Evolutionary conservation across 2,888 invertebrate species (phyloP), one percentile per base, ranked within the genome.

Genomic region (Philhelius pedissequus): DNA sequence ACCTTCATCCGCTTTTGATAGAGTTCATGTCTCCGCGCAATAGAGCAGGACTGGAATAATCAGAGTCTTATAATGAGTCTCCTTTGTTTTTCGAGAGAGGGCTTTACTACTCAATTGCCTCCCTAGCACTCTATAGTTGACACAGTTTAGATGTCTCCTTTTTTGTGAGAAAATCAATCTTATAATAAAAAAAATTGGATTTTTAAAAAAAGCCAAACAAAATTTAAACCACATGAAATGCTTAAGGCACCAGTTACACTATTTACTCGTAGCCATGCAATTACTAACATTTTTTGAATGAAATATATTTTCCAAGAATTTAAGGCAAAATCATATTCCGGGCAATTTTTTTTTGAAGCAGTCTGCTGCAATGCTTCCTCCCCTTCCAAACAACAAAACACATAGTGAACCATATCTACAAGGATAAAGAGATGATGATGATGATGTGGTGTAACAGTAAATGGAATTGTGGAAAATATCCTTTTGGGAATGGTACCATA

Each of bases 381-480:
- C 35, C 56, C 32, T 20, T 20, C 13, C n/a, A 13, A 32, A 20
- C 6, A 32, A 20, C 6, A 56, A 11, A 56, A 56, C 56, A 11
- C 13, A 35, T 13, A 56, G 18, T 15, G 54, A 32, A 22, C 35
- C 13, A 9, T 58, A n/a, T 13, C 52, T 13, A 22, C 5, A n/a
- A 40, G 70, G 62, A 54, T 62, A 78, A 40, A 35, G 35, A 56
- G 62, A 69, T 79, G 79, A 75, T 64, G 75, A 79, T 60, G 38
- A 25, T 60, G 40, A 60, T 62, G 79, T 74, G 74, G 74, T 38
- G 50, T 58, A 76, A 71, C 50, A 70, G 35, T 58, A 71, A 76
- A 71, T 50, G 76, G 32, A 81, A 82, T 60, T 81, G 76, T 71
- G 38, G 62, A 80, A 62, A 69, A 69, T 69, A 76, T 76, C 66